Evolutionary conservation across 2,797 vertebrate species (phyloP), one percentile per base, ranked within the genome.

Genomic region (Ptychadena robeensis): DNA sequence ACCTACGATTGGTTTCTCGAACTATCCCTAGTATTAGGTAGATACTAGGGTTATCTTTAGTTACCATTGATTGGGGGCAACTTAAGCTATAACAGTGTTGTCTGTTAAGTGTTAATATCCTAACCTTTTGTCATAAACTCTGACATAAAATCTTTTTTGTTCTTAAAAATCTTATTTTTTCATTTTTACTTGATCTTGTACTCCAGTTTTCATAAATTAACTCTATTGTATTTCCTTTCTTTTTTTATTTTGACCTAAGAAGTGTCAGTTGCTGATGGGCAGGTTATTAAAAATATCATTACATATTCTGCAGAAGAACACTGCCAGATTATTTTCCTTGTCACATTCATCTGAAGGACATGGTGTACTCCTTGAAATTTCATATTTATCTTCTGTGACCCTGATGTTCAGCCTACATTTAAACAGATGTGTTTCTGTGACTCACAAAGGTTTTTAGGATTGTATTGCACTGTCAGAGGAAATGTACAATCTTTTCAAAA

Each of bases 281-380:
- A 61, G 59, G 27, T 61, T 28, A 25, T 28, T 61, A 61, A 61
- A n/a, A 27, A 25, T 61, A 61, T 61, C 59, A 27, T 25, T 61
- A 61, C 59, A 61, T 61, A 61, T 61, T 61, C 59, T 25, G n/a
- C 28, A 25, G n/a, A 61, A 28, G 59, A 61, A 53, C 44, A n/a
- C 1, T 53, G 44, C 15, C 18, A 11, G 25, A 61, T 61, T 10
- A 28, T 61, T 61, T 28, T 61, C 59, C 59, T 11, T 28, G 9
- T 61, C 11, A 28, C 59, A 61, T 53, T 53, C 18, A 53, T 53
- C 44, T 53, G 44, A 53, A 53, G 44, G 44, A 53, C 44, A 53
- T 61, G 11, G 27, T 10, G 9, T 61, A 61, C 8, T 61, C 27
- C n/a, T 25, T 11, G 25, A 53, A 53, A 61, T 61, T 28, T 61